A percentile compares a stretch with the other conserved stretches of the same genome.
Evolutionary conservation across 1,140 invertebrate genomes (phyloP).

Genomic region (Leptopilina clavipes): DNA sequence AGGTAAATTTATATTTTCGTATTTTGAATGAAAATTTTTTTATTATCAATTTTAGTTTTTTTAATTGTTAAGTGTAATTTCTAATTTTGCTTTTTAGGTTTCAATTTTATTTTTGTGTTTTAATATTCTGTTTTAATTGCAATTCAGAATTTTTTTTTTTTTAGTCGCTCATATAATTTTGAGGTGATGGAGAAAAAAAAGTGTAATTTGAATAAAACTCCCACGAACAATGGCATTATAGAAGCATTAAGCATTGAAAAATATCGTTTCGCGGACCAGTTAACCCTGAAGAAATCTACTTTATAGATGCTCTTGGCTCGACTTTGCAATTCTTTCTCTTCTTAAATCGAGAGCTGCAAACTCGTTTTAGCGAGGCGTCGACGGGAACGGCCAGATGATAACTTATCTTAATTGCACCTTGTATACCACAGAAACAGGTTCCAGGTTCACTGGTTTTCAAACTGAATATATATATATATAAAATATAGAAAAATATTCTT

Average conservation of each 20-base stretch:
- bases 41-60: too few relatives aligned
- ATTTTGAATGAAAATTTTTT: too few relatives aligned
- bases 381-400: conserved; percentile 26
- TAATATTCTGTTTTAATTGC: not conserved
- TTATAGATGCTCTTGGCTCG: conserved; percentile 25
- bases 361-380: conserved; percentile 26
- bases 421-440: conserved; percentile 32
- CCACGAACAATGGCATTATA: conserved; percentile 26
- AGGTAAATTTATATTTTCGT: too few relatives aligned
- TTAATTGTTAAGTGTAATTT: too few relatives aligned
- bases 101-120: not conserved
- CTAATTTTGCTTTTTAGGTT: too few relatives aligned
- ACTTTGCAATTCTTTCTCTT: conserved; percentile 24
- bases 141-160: not conserved
- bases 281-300: conserved; percentile 26
- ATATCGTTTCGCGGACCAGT: conserved; percentile 27
- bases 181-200: not conserved
- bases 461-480: not conserved
- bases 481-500: not conserved
- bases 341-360: conserved; percentile 27
- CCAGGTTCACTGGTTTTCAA: conserved; percentile 22
- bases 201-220: conserved; percentile 21
- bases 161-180: not conserved
- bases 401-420: conserved; percentile 37
- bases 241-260: conserved; percentile 21